These are phyloP conservation scores for Tetragnatha versicolor DNA, from an alignment of 1,140 invertebrate genomes.

Conservation along the genomic window DNA sequence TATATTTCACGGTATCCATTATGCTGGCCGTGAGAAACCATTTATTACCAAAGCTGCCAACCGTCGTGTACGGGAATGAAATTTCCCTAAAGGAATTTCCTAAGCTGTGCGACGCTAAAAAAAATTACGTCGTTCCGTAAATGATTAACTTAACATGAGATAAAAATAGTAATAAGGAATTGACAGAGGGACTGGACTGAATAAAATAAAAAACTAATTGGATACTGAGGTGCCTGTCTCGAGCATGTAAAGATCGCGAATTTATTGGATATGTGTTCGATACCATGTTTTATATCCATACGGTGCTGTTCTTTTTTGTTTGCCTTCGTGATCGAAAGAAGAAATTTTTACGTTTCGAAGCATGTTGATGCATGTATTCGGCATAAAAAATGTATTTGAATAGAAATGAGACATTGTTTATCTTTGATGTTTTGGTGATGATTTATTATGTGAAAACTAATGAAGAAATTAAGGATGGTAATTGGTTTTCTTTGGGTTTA, in stretches of 20 bases:
- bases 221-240: neutral
- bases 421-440: too few relatives aligned
- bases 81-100: neutral
- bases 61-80: neutral
- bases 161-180: slow-evolving; percentile 7
- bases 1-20: neutral
- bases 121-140: neutral
- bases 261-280: slow-evolving; percentile 12
- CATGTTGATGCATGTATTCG: too few relatives aligned
- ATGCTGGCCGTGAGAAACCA: neutral
- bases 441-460: too few relatives aligned
- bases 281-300: neutral
- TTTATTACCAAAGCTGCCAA: slow-evolving; percentile 24
- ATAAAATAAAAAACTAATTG: slow-evolving; percentile 37
- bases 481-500: too few relatives aligned
- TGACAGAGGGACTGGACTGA: too few relatives aligned
- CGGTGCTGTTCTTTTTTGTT: too few relatives aligned
- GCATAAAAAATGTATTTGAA: too few relatives aligned
- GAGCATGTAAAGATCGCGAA: neutral
- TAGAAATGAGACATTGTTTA: too few relatives aligned
- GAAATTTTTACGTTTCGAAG: too few relatives aligned
- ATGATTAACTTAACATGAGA: slow-evolving; percentile 10
- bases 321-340: too few relatives aligned
- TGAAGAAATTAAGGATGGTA: too few relatives aligned
- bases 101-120: neutral